Base-by-base conservation (phyloP, 2,888 invertebrate genomes). In the Perizoma affinitatum region DNA sequence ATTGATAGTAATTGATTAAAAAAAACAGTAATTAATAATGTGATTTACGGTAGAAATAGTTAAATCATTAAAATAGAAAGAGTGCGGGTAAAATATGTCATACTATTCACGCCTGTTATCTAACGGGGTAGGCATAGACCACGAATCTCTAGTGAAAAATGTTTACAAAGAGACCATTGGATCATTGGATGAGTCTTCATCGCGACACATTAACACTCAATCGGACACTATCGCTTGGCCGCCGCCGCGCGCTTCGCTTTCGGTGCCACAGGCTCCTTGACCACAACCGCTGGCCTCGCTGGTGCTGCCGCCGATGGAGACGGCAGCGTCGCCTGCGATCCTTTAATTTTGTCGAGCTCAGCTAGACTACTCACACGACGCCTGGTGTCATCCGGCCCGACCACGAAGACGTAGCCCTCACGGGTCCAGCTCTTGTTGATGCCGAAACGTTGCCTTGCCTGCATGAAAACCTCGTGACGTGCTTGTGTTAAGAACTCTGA, bases 401-500 rank as follows among this genome's bases (percentile, higher is more conserved):
- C 10, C 38, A 54, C 54, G 33, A 36, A 54, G 8, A 54, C 46
- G 40, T 45, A 33, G 38, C 54, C 46, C n/a, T 45, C 46, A 4
- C 45, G 38, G 5, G 46, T 46, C 46, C 46, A 54, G 6, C 46
- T 36, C 9, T 46, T 22, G 3, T 22, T 22, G 22, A 22, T 22
- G 22, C 22, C 22, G 22, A 22, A 22, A 22, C 22, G 22, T 22
- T 22, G 22, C 22, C 22, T 22, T 3, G 22, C 22, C 22, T 22
- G 22, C 22, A 22, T 22, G 22, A 22, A 22, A 22, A 22, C 22
- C 22, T 22, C 22, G 22, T 22, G 22, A 22, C 22, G 22, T 22
- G 22, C 40, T 22, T 9, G 44, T 35, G 53, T 53, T 10, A 53
- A 10, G 44, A 44, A 53, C 38, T 53, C 53, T 5, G 53, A 53